Evolutionary conservation across 2,888 invertebrate genomes (phyloP).

Genomic region (Stomorhina lunata): DNA sequence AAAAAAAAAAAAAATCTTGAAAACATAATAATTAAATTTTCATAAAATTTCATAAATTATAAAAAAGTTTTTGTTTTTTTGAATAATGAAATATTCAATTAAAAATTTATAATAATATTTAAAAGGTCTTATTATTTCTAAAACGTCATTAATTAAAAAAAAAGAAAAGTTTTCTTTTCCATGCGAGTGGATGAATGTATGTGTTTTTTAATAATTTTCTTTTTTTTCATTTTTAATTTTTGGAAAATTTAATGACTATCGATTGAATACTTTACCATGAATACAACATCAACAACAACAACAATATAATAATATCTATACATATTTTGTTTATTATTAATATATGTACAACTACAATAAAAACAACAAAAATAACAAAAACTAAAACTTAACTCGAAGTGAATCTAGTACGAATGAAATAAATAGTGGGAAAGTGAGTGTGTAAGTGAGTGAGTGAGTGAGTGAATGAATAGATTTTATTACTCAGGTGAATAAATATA

Average conservation of each 20-base stretch:
- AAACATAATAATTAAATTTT: neutral
- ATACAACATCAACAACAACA: slow-evolving; percentile 12
- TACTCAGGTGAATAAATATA: neutral
- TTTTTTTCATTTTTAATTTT: slow-evolving; percentile 60
- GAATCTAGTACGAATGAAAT: neutral
- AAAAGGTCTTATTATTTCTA: too few species aligned
- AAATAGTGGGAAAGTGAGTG: neutral
- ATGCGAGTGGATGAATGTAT: neutral
- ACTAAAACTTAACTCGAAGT: neutral
- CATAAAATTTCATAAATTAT: neutral
- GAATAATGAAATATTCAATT: neutral
- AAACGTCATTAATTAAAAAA: slow-evolving; percentile 69
- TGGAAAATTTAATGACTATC: slow-evolving; percentile 77
- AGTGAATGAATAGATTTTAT: neutral
- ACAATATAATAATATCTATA: neutral
- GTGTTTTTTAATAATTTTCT: neutral
- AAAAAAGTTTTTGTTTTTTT: neutral
- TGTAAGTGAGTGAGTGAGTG: neutral
- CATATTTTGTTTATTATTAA: neutral
- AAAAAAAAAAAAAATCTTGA: neutral
- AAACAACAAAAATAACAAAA: neutral
- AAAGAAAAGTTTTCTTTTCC: slow-evolving; percentile 45
- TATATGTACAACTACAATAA: slow-evolving; percentile 8
- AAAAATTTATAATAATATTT: too few species aligned
- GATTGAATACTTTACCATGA: slow-evolving; percentile 71